Evolutionary conservation across 2,888 invertebrate species (phyloP), one percentile per base, ranked within the genome.

Genomic region (Trichogramma evanescens): DNA sequence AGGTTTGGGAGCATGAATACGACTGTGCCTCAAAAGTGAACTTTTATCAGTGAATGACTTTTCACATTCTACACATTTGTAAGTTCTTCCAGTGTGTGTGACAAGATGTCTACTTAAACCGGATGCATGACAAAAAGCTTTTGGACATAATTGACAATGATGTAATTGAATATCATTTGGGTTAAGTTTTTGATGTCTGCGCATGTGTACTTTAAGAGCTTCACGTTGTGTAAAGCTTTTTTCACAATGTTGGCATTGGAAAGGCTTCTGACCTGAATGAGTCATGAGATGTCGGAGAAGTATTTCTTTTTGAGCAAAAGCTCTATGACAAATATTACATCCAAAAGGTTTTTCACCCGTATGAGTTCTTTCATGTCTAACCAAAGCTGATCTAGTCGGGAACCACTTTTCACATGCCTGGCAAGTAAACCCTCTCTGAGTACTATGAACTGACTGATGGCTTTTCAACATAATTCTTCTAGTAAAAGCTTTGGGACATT

Each of bases 221-320:
- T 85, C 84, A 65, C 88, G 86, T 75, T 89, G 89, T 0, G 88
- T 87, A 77, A 88, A 90, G 63, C 86, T 84, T 72, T 86, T 86
- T 0, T 82, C 79, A 70, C 90, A 90, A 64, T 79, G 77, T 0
- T 80, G 74, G 72, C 90, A 90, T 66, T 81, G 80, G 78, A 84
- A 86, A 6, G 89, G 89, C 62, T 86, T 87, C 55, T 82, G 80
- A 39, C 83, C 83, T 13, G 77, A 78, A 55, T 78, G 77, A 4
- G 77, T 78, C 77, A 78, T 78, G 41, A 78, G 67, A 56, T 78
- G 77, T 40, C 77, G 74, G 6, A 78, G 66, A n/a, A 78, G 79
- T 66, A 89, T 87, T 73, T 86, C 88, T 59, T 86, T 86, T 77
- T 90, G 90, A n/a, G 86, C 84, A 74, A 90, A 90, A 54, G 83